Conservation (phyloP, 1,140 invertebrate genomes). For the Semibalanus balanoides region DNA sequence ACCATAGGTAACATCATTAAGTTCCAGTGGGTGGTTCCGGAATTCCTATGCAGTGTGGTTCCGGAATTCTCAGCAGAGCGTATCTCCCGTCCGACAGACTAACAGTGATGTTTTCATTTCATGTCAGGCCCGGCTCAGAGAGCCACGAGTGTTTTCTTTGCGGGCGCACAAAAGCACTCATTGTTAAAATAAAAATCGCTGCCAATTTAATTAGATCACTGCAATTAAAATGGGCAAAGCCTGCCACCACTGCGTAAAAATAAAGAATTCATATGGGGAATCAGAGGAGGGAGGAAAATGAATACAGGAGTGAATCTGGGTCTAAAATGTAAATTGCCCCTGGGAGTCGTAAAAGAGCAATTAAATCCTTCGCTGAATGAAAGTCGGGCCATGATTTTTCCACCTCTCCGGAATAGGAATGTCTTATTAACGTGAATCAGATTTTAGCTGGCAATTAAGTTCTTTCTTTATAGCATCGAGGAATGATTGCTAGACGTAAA, state of each 20-base stretch:
- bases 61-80: too few relatives aligned
- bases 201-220: slow-evolving; percentile 1
- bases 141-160: background rate
- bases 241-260: background rate
- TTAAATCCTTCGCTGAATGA: background rate
- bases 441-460: background rate
- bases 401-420: background rate
- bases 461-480: background rate
- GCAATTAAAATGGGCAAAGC: background rate
- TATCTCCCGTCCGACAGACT: too few relatives aligned
- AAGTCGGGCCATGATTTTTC: background rate
- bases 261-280: slow-evolving; percentile 2
- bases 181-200: background rate
- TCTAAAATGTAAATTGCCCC: slow-evolving; percentile 2
- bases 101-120: background rate
- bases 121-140: background rate
- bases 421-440: background rate
- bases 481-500: background rate
- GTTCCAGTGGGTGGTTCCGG: too few relatives aligned
- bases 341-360: background rate
- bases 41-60: too few relatives aligned
- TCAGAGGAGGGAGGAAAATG: background rate
- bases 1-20: too few relatives aligned
- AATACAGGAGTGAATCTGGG: background rate
- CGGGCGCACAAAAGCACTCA: background rate